Conservation (phyloP, 2,113 vertebrate species). For the Labeo rohita region DNA sequence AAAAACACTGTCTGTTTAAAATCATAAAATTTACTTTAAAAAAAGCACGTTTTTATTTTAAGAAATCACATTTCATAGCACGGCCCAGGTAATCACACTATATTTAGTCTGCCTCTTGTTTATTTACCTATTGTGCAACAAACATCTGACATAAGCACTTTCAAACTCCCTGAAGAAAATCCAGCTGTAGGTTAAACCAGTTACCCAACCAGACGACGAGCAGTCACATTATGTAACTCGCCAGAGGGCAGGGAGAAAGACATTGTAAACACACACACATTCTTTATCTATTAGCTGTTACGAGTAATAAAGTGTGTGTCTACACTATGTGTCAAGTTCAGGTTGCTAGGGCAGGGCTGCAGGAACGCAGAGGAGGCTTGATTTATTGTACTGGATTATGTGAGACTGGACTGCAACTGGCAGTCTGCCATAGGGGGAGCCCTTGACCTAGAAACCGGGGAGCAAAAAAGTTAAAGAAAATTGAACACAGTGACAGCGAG, state of each 20-base stretch:
- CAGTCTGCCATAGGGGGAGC: constrained; percentile 74
- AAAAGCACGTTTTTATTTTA: background rate
- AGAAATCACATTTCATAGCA: background rate
- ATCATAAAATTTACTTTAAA: background rate
- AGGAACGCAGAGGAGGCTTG: constrained; percentile 77
- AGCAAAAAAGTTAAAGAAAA: constrained; percentile 37
- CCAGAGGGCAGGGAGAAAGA: constrained; percentile 21
- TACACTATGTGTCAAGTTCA: constrained; percentile 63
- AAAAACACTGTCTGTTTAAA: background rate
- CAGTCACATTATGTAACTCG: constrained; percentile 12
- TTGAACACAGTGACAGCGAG: background rate
- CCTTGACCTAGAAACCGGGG: constrained; percentile 81
- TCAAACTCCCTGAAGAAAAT: constrained; percentile 12
- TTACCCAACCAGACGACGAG: constrained; percentile 29
- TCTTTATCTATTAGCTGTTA: constrained; percentile 28
- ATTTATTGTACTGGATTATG: constrained; percentile 79
- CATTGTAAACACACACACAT: constrained; percentile 39
- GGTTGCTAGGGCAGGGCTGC: constrained; percentile 58
- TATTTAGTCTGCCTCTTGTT: background rate
- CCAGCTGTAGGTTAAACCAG: constrained; percentile 38
- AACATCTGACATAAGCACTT: background rate
- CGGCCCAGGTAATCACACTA: background rate
- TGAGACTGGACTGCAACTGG: constrained; percentile 75
- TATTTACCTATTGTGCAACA: background rate
- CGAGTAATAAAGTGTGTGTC: constrained; percentile 23